Evolutionary conservation across 2,113 vertebrate species (phyloP), one percentile per base, ranked within the genome.

Genomic region (Hippocampus guttulatus): DNA sequence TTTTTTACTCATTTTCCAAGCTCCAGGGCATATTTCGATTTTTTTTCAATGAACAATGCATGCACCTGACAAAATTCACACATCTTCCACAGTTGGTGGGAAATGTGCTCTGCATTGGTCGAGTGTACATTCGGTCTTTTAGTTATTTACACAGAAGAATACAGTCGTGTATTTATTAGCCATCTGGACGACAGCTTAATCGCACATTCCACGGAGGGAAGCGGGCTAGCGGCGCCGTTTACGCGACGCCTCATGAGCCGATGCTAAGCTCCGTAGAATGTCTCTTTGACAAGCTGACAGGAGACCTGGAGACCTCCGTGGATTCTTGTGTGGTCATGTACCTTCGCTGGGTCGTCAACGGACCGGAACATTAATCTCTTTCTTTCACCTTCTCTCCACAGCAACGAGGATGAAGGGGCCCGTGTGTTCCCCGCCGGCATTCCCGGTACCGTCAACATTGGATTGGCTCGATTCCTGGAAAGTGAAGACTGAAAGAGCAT

Each of bases 241-340:
- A 75, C 54, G 68, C 79, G 70, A 30, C 77, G 80, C 58, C 58
- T 61, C 6, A 8, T 15, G 55, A 58, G 55, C 23, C 23, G 12
- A 27, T 77, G 78, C 52, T 79, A 80, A 79, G 72, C 79, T 73
- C 69, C 75, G 77, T 78, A 66, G 73, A 78, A 47, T 62, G 70
- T 68, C 74, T 68, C 51, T 51, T 75, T 45, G 82, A 87, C 85
- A 77, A 88, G 79, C 84, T 74, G 70, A 72, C 63, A 64, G 66
- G 75, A 62, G 23, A 74, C 65, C 58, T 21, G 62, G 64, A 60
- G 67, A 67, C 58, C 45, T 63, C 70, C 45, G 65, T 18, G 58
- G 83, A 82, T 82, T 84, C 77, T 77, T 78, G 40, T 72, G 64
- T 40, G 63, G 81, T 88, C 86, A 87, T 80, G 80, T 76, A 40